Conservation (phyloP, 2,113 vertebrate genomes). For the Taxidea taxus region DNA sequence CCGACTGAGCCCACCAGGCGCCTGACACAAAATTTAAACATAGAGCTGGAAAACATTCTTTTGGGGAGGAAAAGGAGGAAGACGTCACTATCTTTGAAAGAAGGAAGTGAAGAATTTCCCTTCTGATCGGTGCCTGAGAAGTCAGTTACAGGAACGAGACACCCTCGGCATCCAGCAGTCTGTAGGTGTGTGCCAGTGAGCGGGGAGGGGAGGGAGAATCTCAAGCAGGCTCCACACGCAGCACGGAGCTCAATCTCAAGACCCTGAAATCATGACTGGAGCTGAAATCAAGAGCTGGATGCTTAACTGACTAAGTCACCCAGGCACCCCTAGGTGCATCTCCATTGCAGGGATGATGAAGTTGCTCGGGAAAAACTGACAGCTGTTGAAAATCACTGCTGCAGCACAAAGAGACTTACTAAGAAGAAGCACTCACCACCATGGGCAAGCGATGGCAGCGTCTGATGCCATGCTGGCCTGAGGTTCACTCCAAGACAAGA, state of each 20-base stretch:
- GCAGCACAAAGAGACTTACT: not conserved
- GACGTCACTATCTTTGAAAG: not conserved
- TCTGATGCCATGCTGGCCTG: not conserved
- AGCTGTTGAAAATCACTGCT: not conserved
- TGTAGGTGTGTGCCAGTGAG: not conserved
- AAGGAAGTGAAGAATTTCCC: not conserved
- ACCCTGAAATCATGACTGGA: not conserved
- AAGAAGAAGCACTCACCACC: not conserved
- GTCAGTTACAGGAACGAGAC: not conserved
- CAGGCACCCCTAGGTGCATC: not conserved
- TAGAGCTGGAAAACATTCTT: not conserved
- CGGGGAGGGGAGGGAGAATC: not conserved
- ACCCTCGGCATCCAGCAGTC: not conserved
- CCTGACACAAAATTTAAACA: not conserved
- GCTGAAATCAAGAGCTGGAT: not conserved
- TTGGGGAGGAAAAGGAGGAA: not conserved
- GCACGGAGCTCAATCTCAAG: not conserved
- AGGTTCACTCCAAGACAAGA: not conserved
- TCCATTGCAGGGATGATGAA: not conserved
- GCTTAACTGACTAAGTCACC: not conserved
- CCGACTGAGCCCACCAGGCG: not conserved
- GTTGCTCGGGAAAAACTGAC: not conserved
- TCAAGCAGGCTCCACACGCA: not conserved
- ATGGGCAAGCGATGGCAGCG: fast-evolving
- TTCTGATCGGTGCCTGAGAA: not conserved